Evolutionary conservation across 2,888 invertebrate species (phyloP).

Genomic region (Lutraria lutraria): DNA sequence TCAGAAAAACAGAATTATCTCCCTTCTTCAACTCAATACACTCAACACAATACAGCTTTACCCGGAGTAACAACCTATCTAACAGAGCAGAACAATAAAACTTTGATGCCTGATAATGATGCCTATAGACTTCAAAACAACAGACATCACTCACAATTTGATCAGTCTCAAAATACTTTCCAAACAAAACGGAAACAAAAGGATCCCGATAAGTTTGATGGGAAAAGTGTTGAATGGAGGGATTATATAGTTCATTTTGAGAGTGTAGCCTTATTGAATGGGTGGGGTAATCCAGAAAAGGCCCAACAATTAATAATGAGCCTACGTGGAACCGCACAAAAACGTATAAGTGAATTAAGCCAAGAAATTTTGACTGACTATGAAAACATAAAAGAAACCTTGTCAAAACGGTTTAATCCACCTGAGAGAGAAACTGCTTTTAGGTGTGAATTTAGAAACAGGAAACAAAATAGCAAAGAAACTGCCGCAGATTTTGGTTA

Average conservation of each 20-base stretch:
- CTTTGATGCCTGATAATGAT: no score
- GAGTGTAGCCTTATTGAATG: slow-evolving; percentile 63
- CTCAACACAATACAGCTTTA: no score
- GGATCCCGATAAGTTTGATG: slow-evolving; percentile 43
- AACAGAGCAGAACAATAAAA: no score
- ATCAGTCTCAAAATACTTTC: no score
- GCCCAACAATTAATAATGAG: no score
- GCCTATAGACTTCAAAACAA: no score
- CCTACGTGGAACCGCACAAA: slow-evolving; percentile 49
- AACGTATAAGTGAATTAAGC: slow-evolving; percentile 42
- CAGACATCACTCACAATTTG: no score
- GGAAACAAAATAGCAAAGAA: slow-evolving; percentile 45
- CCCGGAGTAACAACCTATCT: no score
- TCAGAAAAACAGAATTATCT: no score
- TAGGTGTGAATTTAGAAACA: no score
- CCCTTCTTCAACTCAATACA: no score
- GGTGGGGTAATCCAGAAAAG: slow-evolving; percentile 52
- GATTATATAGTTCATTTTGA: slow-evolving; percentile 72
- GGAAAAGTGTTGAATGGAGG: slow-evolving; percentile 57
- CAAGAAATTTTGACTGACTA: slow-evolving; percentile 19
- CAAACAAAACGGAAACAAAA: no score
- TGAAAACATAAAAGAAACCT: slow-evolving; percentile 28
- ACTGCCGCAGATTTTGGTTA: slow-evolving; percentile 54
- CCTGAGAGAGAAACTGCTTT: slow-evolving; percentile 57
- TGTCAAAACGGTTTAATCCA: slow-evolving; percentile 57